phyloP scores from a whole-genome alignment of 2,797 vertebrate species.

The Synaphobranchus kaupii region DNA sequence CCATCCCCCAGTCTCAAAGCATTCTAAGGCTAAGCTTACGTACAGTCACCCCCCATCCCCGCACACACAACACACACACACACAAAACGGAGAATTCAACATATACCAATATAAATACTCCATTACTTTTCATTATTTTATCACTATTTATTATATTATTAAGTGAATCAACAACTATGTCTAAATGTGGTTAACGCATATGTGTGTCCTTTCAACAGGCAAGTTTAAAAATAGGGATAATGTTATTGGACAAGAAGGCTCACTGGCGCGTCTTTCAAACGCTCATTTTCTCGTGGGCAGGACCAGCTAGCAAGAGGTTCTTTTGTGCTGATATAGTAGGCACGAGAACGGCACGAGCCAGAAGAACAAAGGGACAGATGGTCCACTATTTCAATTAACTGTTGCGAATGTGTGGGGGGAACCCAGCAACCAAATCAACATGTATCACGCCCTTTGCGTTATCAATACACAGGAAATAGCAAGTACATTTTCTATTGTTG shows the following conservation, averaged over 20 bases:
- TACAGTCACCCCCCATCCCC: not conserved
- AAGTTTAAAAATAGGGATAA: not conserved
- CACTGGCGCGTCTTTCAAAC: constrained; percentile 14
- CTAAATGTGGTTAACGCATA: not conserved
- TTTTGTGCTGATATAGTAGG: constrained; percentile 63
- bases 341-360: constrained; percentile 82
- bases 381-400: constrained; percentile 61
- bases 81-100: not conserved
- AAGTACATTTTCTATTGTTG: not conserved
- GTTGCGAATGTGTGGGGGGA: constrained; percentile 40
- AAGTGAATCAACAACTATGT: not conserved
- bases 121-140: not conserved
- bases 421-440: not conserved
- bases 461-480: not conserved
- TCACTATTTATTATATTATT: not conserved
- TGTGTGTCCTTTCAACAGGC: not conserved
- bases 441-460: not conserved
- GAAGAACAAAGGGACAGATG: constrained; percentile 76
- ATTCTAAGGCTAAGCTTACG: not conserved
- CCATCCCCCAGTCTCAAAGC: not conserved
- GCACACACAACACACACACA: not conserved
- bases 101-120: too few species aligned
- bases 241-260: constrained; percentile 32
- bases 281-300: not conserved
- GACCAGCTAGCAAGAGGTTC: not conserved